Evolutionary conservation across 2,797 vertebrate genomes (phyloP).

Genomic region (Semotilus atromaculatus): DNA sequence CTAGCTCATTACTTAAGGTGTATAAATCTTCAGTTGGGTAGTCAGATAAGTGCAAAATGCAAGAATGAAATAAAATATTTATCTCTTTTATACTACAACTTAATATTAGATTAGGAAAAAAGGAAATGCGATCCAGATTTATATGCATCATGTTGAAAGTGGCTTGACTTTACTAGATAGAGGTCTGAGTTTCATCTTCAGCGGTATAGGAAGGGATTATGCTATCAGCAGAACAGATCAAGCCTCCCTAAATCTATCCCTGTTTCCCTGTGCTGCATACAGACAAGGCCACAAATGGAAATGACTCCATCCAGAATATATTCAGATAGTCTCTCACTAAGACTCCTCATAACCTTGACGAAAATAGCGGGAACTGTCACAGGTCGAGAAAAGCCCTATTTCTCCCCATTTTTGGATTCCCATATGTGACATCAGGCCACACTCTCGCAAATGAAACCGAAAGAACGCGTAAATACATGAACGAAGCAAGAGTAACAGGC

Average conservation of each 20-base stretch:
- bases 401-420: background rate
- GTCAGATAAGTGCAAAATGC: conserved; percentile 17
- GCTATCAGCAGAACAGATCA: conserved; percentile 57
- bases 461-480: conserved; percentile 37
- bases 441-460: conserved; percentile 46
- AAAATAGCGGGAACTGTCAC: conserved; percentile 25
- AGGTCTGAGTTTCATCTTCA: conserved; percentile 51
- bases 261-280: conserved; percentile 38
- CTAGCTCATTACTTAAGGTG: background rate
- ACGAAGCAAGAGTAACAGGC: conserved; percentile 29
- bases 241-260: conserved; percentile 53
- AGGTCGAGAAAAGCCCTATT: background rate
- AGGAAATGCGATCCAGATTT: conserved; percentile 1
- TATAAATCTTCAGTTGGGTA: background rate
- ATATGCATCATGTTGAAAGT: conserved; percentile 56
- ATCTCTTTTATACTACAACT: background rate
- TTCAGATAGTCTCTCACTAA: conserved; percentile 41
- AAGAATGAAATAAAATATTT: background rate
- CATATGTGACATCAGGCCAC: conserved; percentile 3
- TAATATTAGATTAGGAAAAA: background rate
- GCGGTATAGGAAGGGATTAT: conserved; percentile 56
- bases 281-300: conserved; percentile 61
- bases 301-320: conserved; percentile 54
- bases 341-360: conserved; percentile 56
- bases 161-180: conserved; percentile 57